Base-by-base conservation (phyloP, 1,140 invertebrate genomes). In the Hycleus phaleratus region DNA sequence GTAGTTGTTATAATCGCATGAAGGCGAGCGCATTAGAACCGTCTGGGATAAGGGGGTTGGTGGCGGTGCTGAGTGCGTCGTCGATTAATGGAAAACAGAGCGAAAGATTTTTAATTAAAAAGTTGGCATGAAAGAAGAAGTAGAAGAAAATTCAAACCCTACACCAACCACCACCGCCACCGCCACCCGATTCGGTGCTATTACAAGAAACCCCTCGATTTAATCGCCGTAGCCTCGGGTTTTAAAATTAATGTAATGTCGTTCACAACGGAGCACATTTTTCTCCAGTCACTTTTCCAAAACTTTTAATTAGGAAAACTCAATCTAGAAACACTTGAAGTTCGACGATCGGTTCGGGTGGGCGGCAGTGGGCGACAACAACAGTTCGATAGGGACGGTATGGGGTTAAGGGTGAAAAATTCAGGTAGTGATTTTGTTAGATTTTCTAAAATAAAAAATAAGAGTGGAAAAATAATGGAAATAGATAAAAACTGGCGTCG, bases 281-380 rank as follows among this genome's bases (percentile, higher is more conserved):
- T 61, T 61, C 60, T 47, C 40, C 51, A 32, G 32, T 32, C 32
- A 32, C 46, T 57, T 61, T 61, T 61, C 25, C 26, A 47, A 61
- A 61, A 60, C 60, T 61, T 61, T 61, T 61, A 61, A 61, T 61
- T 61, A 61, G 60, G 60, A 61, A 61, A 61, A 57, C 60, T 61
- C 60, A 61, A 61, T 58, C 56, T 61, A 61, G 49, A 61, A 58
- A 55, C 60, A 32, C 32, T 61, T 58, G 49, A 50, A 32, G 32
- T 32, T 32, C 32, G 32, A 32, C 32, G 32, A 32, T 32, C 32
- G 32, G 32, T 32, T 61, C 56, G 56, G 54, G 58, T 49, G 49
- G 48, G 42, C 46, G 51, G 56, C 51, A 46, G 3, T 38, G 50
- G 50, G 52, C 55, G 58, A 61, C 58, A 61, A 61, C 60, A 47